phyloP scores from a whole-genome alignment of 2,113 vertebrate genomes.

The Neolamprologus cancellatus region DNA sequence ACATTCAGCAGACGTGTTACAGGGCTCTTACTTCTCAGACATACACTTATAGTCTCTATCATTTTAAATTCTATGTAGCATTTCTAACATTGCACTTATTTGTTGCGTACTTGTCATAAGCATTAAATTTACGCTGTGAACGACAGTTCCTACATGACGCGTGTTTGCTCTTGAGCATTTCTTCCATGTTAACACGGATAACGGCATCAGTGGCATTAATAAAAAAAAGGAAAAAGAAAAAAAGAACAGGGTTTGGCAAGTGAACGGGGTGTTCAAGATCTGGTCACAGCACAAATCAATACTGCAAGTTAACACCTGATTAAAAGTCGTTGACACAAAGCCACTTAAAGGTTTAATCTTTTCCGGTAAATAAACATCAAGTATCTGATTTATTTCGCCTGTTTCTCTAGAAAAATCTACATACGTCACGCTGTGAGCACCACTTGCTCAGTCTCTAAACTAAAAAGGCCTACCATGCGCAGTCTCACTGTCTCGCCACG shows the following conservation, averaged over 20 bases:
- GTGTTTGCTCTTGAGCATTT: not conserved
- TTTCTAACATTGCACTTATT: constrained; percentile 44
- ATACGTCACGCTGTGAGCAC: not conserved
- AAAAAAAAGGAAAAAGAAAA: not conserved
- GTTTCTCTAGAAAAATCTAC: not conserved
- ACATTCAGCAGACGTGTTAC: constrained; percentile 44
- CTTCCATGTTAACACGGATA: not conserved
- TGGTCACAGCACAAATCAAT: constrained; percentile 38
- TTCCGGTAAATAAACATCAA: not conserved
- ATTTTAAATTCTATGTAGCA: not conserved
- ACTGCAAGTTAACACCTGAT: constrained; percentile 47
- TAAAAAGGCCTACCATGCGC: not conserved
- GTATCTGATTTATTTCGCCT: not conserved
- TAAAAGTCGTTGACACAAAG: not conserved
- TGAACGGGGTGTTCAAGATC: constrained; percentile 4
- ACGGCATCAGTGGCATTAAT: constrained; percentile 15
- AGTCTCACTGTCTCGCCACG: not conserved
- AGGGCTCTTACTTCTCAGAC: constrained; percentile 3
- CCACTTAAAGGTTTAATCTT: not conserved
- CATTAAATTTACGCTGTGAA: not conserved
- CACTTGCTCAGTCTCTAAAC: not conserved
- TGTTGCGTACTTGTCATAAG: constrained; percentile 3
- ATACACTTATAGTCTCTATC: not conserved
- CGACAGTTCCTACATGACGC: not conserved
- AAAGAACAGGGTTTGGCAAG: not conserved